Conservation (phyloP, 2,797 vertebrate species). For the Glyptemys insculpta region DNA sequence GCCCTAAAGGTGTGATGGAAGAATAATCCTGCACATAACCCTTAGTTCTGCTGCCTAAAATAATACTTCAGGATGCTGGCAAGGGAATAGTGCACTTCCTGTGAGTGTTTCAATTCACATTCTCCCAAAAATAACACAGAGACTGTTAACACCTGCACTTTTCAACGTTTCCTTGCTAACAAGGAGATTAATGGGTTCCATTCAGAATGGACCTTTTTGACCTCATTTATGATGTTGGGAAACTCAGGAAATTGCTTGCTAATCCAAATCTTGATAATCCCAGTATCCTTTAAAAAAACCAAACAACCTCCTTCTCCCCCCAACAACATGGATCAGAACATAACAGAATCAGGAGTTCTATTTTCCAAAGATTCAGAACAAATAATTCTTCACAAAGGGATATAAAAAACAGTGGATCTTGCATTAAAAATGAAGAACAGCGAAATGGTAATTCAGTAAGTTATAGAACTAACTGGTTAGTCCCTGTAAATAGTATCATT, state of each 20-base stretch:
- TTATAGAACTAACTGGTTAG: not conserved
- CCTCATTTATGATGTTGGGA: slow-evolving; percentile 81
- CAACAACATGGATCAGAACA: not conserved
- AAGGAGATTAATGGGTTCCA: slow-evolving; percentile 84
- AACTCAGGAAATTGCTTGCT: slow-evolving; percentile 82
- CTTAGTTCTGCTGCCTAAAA: slow-evolving; percentile 86
- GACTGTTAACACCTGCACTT: slow-evolving; percentile 91
- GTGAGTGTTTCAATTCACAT: slow-evolving; percentile 88
- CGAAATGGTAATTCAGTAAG: no score
- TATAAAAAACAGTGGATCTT: not conserved
- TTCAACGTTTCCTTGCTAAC: slow-evolving; percentile 81
- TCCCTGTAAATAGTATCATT: not conserved
- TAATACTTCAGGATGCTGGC: slow-evolving; percentile 88
- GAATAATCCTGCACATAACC: slow-evolving; percentile 77
- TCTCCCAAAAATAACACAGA: slow-evolving; percentile 94
- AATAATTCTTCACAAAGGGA: not conserved
- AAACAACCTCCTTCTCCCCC: not conserved
- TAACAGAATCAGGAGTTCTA: rapidly evolving
- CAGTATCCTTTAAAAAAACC: slow-evolving; percentile 46
- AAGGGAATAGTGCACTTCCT: slow-evolving; percentile 89
- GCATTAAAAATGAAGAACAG: not conserved
- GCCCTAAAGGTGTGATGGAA: slow-evolving; percentile 84
- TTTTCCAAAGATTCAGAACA: not conserved
- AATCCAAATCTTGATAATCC: slow-evolving; percentile 81
- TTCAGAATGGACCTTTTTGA: slow-evolving; percentile 80